These are phyloP conservation scores for Odontothrips loti DNA, from an alignment of 2,888 invertebrate species.

Conservation along the genomic window DNA sequence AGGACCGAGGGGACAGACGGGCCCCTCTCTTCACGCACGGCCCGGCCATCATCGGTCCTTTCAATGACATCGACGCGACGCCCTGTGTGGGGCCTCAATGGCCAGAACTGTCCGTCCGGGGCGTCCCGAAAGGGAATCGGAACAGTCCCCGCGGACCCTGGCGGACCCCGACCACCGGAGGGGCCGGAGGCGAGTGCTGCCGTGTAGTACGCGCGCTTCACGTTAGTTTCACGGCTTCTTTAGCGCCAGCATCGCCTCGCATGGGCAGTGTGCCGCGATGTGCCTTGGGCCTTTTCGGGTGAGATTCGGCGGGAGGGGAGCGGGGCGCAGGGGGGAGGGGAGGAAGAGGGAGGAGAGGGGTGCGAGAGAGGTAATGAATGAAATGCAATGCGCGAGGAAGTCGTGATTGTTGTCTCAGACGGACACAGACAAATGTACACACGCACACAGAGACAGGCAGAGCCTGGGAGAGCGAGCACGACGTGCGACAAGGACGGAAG, in stretches of 20 bases:
- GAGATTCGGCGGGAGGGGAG: too few relatives aligned
- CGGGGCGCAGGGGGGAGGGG: neutral
- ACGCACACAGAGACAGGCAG: neutral
- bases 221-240: too few relatives aligned
- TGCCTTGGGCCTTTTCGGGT: too few relatives aligned
- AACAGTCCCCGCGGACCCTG: too few relatives aligned
- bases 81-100: too few relatives aligned
- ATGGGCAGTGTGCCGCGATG: too few relatives aligned
- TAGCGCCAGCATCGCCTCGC: too few relatives aligned
- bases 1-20: neutral
- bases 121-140: too few relatives aligned
- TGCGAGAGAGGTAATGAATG: neutral
- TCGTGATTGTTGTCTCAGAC: constrained; percentile 24
- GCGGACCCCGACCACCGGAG: too few relatives aligned
- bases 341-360: neutral
- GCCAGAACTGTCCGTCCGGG: too few relatives aligned
- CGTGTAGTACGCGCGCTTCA: too few relatives aligned
- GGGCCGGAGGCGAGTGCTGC: too few relatives aligned
- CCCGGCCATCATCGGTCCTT: neutral
- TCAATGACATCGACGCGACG: neutral
- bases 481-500: neutral
- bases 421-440: constrained; percentile 22
- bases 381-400: constrained; percentile 18
- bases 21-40: neutral
- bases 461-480: neutral